Conservation (phyloP, 2,113 vertebrate genomes). For the Oxyura jamaicensis region DNA sequence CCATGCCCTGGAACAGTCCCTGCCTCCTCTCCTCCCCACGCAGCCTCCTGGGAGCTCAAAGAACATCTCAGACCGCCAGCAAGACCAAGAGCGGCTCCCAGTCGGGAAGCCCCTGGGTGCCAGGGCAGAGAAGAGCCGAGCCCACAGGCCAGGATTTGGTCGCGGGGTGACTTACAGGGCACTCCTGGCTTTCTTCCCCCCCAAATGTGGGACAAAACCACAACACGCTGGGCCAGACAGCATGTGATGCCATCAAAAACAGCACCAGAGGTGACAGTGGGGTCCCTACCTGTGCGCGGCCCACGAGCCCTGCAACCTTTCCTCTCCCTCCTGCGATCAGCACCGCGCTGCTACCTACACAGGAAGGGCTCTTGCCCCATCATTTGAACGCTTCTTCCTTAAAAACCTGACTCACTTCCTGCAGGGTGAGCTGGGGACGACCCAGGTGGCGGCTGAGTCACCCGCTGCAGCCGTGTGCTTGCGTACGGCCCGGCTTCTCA, state of each 20-base stretch:
- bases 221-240: accelerated
- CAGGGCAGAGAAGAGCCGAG: background rate
- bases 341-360: accelerated
- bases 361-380: constrained; percentile 12
- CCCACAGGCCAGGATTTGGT: accelerated
- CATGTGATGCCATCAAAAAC: background rate
- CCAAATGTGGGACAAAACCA: accelerated
- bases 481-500: accelerated
- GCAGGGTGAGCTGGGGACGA: constrained; percentile 19
- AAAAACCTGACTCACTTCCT: constrained; percentile 62
- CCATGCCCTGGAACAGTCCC: background rate
- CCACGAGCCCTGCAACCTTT: background rate
- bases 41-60: background rate
- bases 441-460: constrained; percentile 49
- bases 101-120: background rate
- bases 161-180: background rate
- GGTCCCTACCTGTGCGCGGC: background rate
- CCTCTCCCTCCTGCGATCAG: accelerated
- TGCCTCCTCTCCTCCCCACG: accelerated
- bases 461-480: background rate
- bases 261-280: accelerated
- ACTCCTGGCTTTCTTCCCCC: background rate
- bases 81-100: background rate
- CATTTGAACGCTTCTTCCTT: background rate
- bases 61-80: background rate